Percentiles rank a stretch among this genome's conserved stretches.
Conservation (phyloP, 2,797 vertebrate genomes). For the Gymnothorax reevesii region DNA sequence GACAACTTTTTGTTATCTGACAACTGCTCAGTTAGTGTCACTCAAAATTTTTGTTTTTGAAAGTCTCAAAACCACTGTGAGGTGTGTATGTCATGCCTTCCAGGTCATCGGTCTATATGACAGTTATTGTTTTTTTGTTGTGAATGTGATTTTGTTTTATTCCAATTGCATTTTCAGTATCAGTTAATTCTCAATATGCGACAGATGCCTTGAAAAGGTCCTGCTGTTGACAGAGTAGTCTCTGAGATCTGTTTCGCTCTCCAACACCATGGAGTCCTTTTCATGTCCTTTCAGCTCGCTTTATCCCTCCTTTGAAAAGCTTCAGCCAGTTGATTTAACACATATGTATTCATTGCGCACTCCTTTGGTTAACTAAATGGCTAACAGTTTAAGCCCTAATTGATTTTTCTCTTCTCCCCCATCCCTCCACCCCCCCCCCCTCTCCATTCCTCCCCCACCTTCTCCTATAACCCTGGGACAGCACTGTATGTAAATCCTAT, state of each 20-base stretch:
- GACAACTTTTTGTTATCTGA: not conserved
- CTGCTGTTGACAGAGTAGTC: constrained; percentile 31
- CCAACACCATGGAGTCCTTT: constrained; percentile 45
- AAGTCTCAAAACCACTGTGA: not conserved
- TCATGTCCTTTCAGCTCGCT: constrained; percentile 55
- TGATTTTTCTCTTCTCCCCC: constrained; percentile 61
- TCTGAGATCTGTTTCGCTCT: constrained; percentile 39
- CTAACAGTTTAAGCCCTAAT: constrained; percentile 79
- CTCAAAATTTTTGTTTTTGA: not conserved
- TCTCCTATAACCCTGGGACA: constrained; percentile 63
- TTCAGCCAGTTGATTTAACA: constrained; percentile 62
- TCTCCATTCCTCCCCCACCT: constrained; percentile 2
- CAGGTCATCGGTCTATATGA: not conserved
- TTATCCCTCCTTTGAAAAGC: constrained; percentile 54
- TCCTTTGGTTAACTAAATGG: constrained; percentile 71
- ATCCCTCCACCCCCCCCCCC: constrained; percentile 26
- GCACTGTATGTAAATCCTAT: constrained; percentile 84
- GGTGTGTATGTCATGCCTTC: not conserved
- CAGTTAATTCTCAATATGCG: not conserved
- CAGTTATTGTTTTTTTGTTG: not conserved
- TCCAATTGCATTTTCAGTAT: not conserved
- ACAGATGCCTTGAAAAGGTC: constrained; percentile 37
- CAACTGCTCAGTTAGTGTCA: not conserved
- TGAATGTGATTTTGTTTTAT: constrained; percentile 2
- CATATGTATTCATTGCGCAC: constrained; percentile 69